Base-by-base conservation (phyloP, 2,113 vertebrate genomes). In the Arvicanthis niloticus region DNA sequence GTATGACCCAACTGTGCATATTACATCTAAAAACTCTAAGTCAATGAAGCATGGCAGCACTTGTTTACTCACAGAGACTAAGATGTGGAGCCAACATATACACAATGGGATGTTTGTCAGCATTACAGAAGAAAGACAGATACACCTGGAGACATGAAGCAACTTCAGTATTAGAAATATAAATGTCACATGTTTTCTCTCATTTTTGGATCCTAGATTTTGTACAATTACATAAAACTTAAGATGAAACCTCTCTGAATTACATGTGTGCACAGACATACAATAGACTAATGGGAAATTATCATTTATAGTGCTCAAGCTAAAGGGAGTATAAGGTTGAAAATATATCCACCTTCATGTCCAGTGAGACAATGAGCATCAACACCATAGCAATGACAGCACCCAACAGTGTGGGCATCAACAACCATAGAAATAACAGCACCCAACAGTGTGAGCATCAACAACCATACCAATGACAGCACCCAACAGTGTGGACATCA, bases 331-430 rank as follows among this genome's bases (percentile, higher is more conserved):
- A 1, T 19, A 56, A 89, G 45, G 16, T 76, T 78, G 31, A 73
- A 93, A 77, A 78, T 77, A 12, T 22, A 56, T 6, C 4, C 7
- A 76, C 31, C 6, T 45, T 56, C 3, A 31, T 37, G 73, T 77
- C 11, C 31, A 26, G 4, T 37, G 56, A 48, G 58, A 34, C 40
- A 37, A 3, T 94, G 34, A 93, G 62, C 48, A 94, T 93, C 92
- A 88, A 88, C 19, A 17, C 89, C 34, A 75, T 58, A 37, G 7
- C 77, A 70, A 93, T 81, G 51, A 85, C 88, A 73, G 94, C 90
- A 95, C 93, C 62, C 77, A 81, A 94, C 21, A 87, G 53, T 68
- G 65, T 94, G 29, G 91, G 62, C 56, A 93, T 93, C 91, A 88
- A 85, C 24, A 97, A 67, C 11, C 65, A 67, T 67, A 13, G 1